Conservation (phyloP, 2,797 vertebrate species). For the Valencia hispanica region DNA sequence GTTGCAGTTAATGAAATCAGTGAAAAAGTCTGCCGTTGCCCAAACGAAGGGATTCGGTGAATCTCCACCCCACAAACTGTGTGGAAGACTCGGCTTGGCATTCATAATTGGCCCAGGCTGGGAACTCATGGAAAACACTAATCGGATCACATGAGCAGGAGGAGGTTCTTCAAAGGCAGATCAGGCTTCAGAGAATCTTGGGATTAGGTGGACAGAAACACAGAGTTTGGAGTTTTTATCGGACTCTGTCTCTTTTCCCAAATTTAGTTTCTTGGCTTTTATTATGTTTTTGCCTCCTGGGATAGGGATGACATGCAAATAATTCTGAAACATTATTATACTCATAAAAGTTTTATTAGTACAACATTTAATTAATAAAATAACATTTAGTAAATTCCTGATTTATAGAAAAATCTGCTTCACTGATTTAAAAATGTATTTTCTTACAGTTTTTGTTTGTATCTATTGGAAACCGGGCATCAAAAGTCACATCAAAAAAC, state of each 20-base stretch:
- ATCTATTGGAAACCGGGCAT: not conserved
- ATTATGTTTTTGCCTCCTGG: not conserved
- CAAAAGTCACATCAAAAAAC: not conserved
- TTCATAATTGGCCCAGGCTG: constrained; percentile 24
- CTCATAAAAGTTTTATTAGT: not conserved
- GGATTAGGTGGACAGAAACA: constrained; percentile 73
- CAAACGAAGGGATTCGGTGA: constrained; percentile 41
- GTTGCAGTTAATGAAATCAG: not conserved
- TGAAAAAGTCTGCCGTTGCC: not conserved
- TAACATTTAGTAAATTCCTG: not conserved
- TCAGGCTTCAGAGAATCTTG: constrained; percentile 58
- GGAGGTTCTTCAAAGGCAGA: constrained; percentile 60
- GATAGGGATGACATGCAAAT: not conserved
- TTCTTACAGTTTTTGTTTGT: not conserved
- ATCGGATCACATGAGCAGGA: constrained; percentile 74
- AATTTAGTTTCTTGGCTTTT: not conserved
- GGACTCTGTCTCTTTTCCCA: not conserved
- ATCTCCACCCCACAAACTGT: constrained; percentile 30
- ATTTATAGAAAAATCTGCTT: not conserved
- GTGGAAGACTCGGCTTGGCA: constrained; percentile 19
- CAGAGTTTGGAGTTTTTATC: too few species aligned
- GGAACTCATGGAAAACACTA: constrained; percentile 74
- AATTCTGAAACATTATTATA: not conserved
- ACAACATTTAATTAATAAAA: not conserved
- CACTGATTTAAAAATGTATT: not conserved